Percentiles rank a stretch among this genome's conserved stretches.
These are phyloP conservation scores for Eulithis testata DNA, from an alignment of 2,888 invertebrate genomes.

Conservation along the genomic window DNA sequence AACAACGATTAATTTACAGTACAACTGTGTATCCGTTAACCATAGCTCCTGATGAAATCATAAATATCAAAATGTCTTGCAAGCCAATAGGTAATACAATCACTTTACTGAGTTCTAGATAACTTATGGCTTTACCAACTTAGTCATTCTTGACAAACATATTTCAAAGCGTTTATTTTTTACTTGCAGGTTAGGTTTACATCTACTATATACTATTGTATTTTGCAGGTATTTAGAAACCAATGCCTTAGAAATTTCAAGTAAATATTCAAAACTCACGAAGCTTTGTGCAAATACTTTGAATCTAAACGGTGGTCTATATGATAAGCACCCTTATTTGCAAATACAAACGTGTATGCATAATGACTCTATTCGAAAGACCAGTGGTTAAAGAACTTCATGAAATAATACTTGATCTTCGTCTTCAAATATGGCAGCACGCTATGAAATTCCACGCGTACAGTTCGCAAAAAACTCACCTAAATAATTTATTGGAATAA, in stretches of 20 bases:
- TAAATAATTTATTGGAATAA: constrained; percentile 63
- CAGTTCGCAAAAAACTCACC: constrained; percentile 62
- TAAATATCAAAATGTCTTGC: background rate
- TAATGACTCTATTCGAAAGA: constrained; percentile 71
- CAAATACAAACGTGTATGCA: constrained; percentile 58
- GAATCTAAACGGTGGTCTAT: background rate
- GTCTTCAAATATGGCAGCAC: constrained; percentile 63
- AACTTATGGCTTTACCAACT: no score
- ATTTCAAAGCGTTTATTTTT: no score
- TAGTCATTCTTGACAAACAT: no score
- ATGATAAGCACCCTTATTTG: constrained; percentile 1
- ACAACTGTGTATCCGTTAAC: constrained; percentile 28
- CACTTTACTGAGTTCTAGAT: no score
- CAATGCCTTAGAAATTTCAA: background rate
- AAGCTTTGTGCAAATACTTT: background rate
- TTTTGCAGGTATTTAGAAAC: no score
- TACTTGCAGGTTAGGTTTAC: no score
- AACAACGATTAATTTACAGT: constrained; percentile 28
- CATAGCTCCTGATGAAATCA: constrained; percentile 17
- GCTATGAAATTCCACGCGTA: constrained; percentile 68
- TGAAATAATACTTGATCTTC: constrained; percentile 58
- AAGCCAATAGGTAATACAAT: background rate
- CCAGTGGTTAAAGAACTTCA: constrained; percentile 58
- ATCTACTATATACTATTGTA: no score
- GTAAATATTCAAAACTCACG: constrained; percentile 1